Evolutionary conservation across 2,797 vertebrate genomes (phyloP), one percentile per base, ranked within the genome.

Genomic region (Lophotriccus pileatus): DNA sequence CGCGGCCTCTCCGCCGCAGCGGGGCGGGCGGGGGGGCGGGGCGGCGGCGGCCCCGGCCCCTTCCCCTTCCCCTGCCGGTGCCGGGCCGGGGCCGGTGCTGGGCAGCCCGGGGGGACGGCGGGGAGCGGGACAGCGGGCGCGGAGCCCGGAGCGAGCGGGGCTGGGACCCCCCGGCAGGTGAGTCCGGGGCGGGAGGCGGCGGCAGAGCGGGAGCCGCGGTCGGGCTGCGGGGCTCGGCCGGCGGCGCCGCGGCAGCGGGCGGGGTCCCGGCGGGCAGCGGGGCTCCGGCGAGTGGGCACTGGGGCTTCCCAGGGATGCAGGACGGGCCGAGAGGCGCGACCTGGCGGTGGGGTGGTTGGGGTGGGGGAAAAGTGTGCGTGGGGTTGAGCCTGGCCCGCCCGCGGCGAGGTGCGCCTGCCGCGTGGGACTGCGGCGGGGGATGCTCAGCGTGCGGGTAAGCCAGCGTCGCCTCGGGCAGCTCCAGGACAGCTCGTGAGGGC

Each of bases 1-100:
- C 78, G 73, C 73, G 78, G 83, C 87, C 73, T 75, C 67, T 34
- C 73, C 84, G 84, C 92, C 84, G 92, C 92, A 88, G 84, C 92
- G 79, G 84, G 91, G 91, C 77, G 87, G 91, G 83, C 66, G 68
- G 63, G 39, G 25, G 22, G 90, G 84, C 80, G 74, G 74, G 63
- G 60, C n/a, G 79, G 84, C 55, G 46, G 64, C 64, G 59, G 78
- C 60, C 59, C 59, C 39, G 39, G 69, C 85, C 68, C 80, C 60
- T 30, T 43, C n/a, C 32, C 22, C 14, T 50, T 17, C 28, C 50
- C 52, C 52, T 53, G 19, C 50, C 36, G 25, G n/a, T 36, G 59
- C 76, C 58, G 52, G 76, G 63, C 73, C 43, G 55, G 36, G 67
- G 62, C 55, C 69, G 59, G 43, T 6, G 25, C 62, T 56, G 55